Evolutionary conservation across 1,140 invertebrate genomes (phyloP), one percentile per base, ranked within the genome.

Genomic region (Drosophila malerkotliana): DNA sequence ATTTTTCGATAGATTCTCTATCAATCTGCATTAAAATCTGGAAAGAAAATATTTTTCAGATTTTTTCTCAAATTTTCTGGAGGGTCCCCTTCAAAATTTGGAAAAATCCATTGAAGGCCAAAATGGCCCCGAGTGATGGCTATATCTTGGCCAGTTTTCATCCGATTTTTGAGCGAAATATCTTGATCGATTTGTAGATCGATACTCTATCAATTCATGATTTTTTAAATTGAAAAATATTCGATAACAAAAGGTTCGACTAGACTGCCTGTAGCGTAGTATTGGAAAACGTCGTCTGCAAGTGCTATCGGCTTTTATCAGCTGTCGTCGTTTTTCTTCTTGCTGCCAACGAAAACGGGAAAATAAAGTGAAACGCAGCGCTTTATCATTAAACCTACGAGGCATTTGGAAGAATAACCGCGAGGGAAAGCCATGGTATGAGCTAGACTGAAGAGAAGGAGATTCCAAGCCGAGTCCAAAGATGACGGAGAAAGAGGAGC

Each of bases 401-500:
- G 26, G 26, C 26, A 30, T 12, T 44, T 18, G n/a, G 10, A 37
- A 37, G 34, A 2, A 37, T 37, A 37, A 7, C 39, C 39, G 18
- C n/a, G 15, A 10, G 15, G 18, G 18, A 44, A 6, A 44, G 18
- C 47, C 18, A 66, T 66, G 71, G 34, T 53, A 57, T 75, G 72
- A 75, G 15, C 4, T 57, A 26, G 18, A 52, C 21, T 18, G 14
- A 15, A 8, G 5, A 15, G 3, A n/a, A 15, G 15, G 14, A 51
- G 15, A 44, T 32, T 12, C 9, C 24, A 56, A 39, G 21, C 15
- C 48, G 37, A 71, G 21, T 39, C n/a, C 48, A 30, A 28, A 32
- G 30, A 75, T 75, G 72, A 75, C 72, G 51, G 72, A 76, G 37
- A 63, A 76, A 51, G 51, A 82, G 47, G 61, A 90, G 56, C 75